Conservation (phyloP, 2,113 vertebrate genomes). For the Muntiacus reevesi region DNA sequence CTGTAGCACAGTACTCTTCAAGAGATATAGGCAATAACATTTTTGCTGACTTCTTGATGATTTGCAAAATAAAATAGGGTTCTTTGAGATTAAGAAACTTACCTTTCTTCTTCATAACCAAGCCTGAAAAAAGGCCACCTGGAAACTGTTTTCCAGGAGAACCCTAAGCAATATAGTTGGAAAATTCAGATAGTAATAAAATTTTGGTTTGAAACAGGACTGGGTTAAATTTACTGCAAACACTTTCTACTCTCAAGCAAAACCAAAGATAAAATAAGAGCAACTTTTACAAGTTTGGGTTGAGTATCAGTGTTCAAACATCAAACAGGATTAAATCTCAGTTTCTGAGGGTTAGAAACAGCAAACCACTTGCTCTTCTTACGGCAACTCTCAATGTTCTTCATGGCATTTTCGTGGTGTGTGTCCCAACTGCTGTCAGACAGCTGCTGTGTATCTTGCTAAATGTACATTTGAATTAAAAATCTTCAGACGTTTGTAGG, state of each 20-base stretch:
- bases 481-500: constrained; percentile 52
- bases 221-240: background rate
- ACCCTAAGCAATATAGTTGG: background rate
- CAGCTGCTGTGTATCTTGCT: constrained; percentile 47
- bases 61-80: background rate
- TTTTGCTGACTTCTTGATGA: background rate
- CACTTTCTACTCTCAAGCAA: constrained; percentile 14
- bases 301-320: background rate
- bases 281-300: background rate
- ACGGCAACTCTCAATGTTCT: background rate
- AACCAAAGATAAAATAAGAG: constrained; percentile 15
- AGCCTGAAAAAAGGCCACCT: background rate
- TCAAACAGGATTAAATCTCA: constrained; percentile 55
- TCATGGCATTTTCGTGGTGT: constrained; percentile 30
- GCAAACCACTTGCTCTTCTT: constrained; percentile 38
- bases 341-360: constrained; percentile 46
- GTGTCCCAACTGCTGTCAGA: constrained; percentile 39
- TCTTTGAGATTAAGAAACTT: background rate
- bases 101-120: background rate
- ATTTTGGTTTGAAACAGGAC: background rate
- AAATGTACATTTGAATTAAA: constrained; percentile 64
- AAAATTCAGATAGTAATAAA: background rate
- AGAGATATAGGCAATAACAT: background rate
- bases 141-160: constrained; percentile 8
- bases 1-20: background rate